phyloP scores from a whole-genome alignment of 1,140 invertebrate species.

The Yoshiicerus persimilis region DNA sequence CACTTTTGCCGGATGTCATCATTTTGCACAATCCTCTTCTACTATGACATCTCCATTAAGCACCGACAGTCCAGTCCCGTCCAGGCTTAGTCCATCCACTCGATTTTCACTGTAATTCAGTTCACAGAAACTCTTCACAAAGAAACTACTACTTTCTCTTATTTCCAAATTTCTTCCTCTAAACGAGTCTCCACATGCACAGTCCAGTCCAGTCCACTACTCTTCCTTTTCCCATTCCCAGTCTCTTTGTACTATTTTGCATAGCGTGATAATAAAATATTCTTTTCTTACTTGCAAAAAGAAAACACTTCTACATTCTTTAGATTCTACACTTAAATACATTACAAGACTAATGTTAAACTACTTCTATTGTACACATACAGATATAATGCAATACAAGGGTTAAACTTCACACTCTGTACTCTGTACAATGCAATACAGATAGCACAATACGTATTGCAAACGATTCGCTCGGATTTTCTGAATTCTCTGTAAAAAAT shows the following conservation, averaged over 20 bases:
- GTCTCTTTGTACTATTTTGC: neutral
- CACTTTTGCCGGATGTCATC: conserved; percentile 46
- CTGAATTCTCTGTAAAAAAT: too few species aligned
- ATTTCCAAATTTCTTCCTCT: neutral
- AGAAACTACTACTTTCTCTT: neutral
- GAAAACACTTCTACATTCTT: neutral
- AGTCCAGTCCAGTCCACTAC: neutral
- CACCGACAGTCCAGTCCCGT: neutral
- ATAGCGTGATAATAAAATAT: conserved; percentile 3
- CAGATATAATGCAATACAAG: too few species aligned
- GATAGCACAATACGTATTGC: too few species aligned
- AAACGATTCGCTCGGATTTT: too few species aligned
- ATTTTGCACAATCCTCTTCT: conserved; percentile 34
- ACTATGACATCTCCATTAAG: conserved; percentile 29
- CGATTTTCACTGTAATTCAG: neutral
- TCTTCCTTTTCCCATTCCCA: neutral
- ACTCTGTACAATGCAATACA: too few species aligned
- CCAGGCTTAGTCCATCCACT: neutral
- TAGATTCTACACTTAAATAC: neutral
- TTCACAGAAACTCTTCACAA: neutral
- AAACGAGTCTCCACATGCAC: neutral
- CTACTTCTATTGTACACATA: too few species aligned
- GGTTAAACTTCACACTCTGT: too few species aligned
- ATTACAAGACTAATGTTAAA: too few species aligned
- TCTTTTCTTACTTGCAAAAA: neutral